These are phyloP conservation scores for Axinella damicornis DNA, from an alignment of 37 sponge, comb jelly and placozoan species.

Conservation along the genomic window DNA sequence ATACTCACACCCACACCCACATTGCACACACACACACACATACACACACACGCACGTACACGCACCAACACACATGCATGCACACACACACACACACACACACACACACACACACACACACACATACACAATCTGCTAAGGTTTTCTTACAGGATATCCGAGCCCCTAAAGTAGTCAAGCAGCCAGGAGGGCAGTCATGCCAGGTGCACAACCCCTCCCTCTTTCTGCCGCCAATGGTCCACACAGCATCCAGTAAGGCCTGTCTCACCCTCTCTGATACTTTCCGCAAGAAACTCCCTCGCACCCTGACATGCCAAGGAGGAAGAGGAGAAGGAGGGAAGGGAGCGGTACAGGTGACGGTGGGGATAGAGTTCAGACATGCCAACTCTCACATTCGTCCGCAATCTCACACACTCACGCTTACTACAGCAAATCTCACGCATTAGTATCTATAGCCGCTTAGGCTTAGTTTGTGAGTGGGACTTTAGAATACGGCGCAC, in stretches of 20 bases:
- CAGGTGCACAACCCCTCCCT: slow-evolving; percentile 48
- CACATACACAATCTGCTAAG: slow-evolving; percentile 21
- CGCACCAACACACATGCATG: not conserved
- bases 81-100: not conserved
- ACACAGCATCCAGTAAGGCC: slow-evolving; percentile 68
- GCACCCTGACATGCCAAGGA: no score
- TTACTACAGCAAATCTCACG: no score
- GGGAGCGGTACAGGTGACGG: no score
- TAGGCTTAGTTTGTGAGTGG: no score
- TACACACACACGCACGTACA: slow-evolving; percentile 25
- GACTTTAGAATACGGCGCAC: no score
- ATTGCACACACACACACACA: slow-evolving; percentile 10
- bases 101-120: slow-evolving; percentile 36
- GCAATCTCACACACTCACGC: no score
- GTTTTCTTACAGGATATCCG: not conserved
- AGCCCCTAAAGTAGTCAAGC: slow-evolving; percentile 5
- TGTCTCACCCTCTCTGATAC: slow-evolving; percentile 24
- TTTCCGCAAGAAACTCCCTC: no score
- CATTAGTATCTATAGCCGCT: no score
- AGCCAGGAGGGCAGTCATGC: not conserved
- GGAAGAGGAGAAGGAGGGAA: no score
- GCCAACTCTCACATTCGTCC: no score
- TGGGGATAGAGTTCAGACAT: no score
- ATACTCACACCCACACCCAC: slow-evolving; percentile 5
- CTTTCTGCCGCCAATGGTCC: slow-evolving; percentile 56